Evolutionary conservation across 2,113 vertebrate genomes (phyloP), one percentile per base, ranked within the genome.

Genomic region (Probosciger aterrimus): DNA sequence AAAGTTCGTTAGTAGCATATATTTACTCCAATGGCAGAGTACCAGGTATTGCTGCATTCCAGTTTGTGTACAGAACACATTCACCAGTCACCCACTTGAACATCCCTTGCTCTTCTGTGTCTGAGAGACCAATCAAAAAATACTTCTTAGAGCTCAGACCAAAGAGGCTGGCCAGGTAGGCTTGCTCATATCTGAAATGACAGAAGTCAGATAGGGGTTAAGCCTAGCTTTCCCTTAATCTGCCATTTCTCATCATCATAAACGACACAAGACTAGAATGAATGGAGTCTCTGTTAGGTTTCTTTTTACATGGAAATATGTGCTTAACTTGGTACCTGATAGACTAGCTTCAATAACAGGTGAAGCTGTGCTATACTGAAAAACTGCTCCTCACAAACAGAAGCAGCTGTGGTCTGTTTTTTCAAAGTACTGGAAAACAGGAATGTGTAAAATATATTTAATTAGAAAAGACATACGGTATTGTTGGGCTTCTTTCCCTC

Each of bases 41-140:
- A 99, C 99, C 99, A 98, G 99, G 99, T 98, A 99, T 99, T 60
- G 98, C 98, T 1, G 97, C 67, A 14, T 99, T 99, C 97, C 99
- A 99, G 97, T 99, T 98, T 41, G 98, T 99, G 94, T 99, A 99
- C 14, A 92, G 96, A 84, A 99, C 98, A 4, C 68, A 83, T 94
- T 98, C 97, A 11, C 83, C 92, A 10, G 97, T 98, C 11, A 93
- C 98, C 98, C 99, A 99, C 41, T 93, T 96, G 82, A 99, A 99
- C 24, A 69, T 97, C n/a, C 95, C 96, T 79, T 41, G 97, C 37
- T 98, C 96, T 28, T 95, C 97, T 15, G 67, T 94, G 75, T 99
- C 98, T 33, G 98, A 98, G 63, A 99, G 96, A 55, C 99, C 98
- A 44, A 96, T 98, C 99, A 99, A 99, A 94, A 99, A 99, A 92